Evolutionary conservation across 2,888 invertebrate species (phyloP).

Genomic region (Synanthedon formicaeformis): DNA sequence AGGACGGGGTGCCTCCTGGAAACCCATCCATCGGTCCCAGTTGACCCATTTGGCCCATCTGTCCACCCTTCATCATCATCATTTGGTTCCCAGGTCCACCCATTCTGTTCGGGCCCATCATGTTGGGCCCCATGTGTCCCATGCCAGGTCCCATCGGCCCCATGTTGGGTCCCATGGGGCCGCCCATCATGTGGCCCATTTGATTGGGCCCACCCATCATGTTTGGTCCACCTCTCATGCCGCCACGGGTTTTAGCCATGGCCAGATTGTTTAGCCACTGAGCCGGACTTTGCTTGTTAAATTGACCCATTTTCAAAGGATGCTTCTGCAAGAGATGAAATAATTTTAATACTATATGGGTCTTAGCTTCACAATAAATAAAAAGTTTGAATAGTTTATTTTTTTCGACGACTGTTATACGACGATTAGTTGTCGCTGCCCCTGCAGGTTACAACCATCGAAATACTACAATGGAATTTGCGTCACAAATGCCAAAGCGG

Average conservation of each 20-base stretch:
- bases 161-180: constrained; percentile 62
- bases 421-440: too few relatives aligned
- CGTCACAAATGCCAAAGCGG: too few relatives aligned
- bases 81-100: constrained; percentile 56
- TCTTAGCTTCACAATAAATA: too few relatives aligned
- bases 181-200: constrained; percentile 65
- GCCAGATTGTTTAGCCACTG: constrained; percentile 84
- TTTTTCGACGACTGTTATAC: too few relatives aligned
- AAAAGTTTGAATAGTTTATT: too few relatives aligned
- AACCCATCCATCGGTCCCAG: constrained; percentile 68
- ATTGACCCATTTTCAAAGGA: constrained; percentile 89
- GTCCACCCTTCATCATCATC: constrained; percentile 67
- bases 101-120: constrained; percentile 64
- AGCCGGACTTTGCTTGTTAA: constrained; percentile 84
- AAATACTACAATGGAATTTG: too few relatives aligned
- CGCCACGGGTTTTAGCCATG: constrained; percentile 79
- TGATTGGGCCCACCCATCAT: constrained; percentile 67
- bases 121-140: constrained; percentile 63
- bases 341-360: too few relatives aligned
- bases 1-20: constrained; percentile 70
- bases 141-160: constrained; percentile 57
- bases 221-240: constrained; percentile 66
- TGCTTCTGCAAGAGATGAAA: constrained; percentile 77
- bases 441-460: too few relatives aligned
- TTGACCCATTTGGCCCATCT: constrained; percentile 60